Evolutionary conservation across 1,140 invertebrate species (phyloP).

Genomic region (Trichonephila clavata): DNA sequence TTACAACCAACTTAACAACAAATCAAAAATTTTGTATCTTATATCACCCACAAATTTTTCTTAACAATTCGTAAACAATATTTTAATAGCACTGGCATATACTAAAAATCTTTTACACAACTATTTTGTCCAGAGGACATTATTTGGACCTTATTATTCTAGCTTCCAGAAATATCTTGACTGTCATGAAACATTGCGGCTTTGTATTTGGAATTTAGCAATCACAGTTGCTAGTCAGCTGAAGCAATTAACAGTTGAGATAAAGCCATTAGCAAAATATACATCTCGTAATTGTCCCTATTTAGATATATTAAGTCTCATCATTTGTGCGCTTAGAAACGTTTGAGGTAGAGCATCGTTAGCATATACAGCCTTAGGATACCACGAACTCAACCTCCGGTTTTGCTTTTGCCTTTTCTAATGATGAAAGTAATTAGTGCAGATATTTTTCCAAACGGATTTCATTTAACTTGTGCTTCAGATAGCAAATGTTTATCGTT

Average conservation of each 20-base stretch:
- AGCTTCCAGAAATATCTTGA: background rate
- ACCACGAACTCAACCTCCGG: background rate
- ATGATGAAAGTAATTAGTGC: conserved; percentile 54
- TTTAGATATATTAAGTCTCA: background rate
- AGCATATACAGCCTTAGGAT: background rate
- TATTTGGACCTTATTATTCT: background rate
- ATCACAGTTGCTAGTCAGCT: background rate
- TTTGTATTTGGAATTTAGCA: background rate
- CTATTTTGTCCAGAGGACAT: no score
- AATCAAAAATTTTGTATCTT: no score
- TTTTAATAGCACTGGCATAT: no score
- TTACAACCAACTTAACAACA: no score
- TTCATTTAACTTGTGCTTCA: background rate
- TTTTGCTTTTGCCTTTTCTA: conserved; percentile 15
- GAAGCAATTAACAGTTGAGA: conserved; percentile 24
- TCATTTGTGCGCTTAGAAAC: conserved; percentile 18
- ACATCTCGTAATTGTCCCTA: conserved; percentile 14
- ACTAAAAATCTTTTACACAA: no score
- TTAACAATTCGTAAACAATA: no score
- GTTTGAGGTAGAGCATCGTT: conserved; percentile 7
- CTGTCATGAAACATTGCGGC: background rate
- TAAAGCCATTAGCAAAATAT: conserved; percentile 49
- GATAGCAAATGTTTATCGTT: conserved; percentile 29
- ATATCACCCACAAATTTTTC: no score
- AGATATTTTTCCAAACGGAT: conserved; percentile 26